Percentiles rank a stretch among this genome's conserved stretches.
phyloP scores from a whole-genome alignment of 2,888 invertebrate species.

The Drosophila putrida region DNA sequence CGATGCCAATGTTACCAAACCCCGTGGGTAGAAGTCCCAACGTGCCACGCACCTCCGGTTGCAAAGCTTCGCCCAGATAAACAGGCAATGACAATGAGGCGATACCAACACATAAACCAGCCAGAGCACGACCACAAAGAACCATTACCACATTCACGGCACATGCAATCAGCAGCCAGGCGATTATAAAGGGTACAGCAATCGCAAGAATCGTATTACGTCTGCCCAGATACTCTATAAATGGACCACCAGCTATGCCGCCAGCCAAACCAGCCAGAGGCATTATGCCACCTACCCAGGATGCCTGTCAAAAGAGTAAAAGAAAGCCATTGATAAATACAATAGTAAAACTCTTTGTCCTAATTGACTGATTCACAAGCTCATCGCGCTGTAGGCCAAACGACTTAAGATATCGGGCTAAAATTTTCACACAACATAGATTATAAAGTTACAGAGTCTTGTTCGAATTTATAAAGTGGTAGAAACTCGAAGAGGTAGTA shows the following conservation, averaged over 20 bases:
- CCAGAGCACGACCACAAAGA: constrained; percentile 92
- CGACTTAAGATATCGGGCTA: no score
- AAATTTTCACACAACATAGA: no score
- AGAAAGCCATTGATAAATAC: no score
- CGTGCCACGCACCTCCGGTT: constrained; percentile 96
- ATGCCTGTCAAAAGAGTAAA: constrained; percentile 87
- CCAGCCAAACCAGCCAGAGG: constrained; percentile 94
- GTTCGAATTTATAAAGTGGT: no score
- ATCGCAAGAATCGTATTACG: constrained; percentile 92
- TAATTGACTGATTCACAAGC: no score
- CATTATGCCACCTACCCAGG: constrained; percentile 96
- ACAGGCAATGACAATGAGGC: constrained; percentile 95
- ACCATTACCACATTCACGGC: constrained; percentile 91
- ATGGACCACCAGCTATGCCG: constrained; percentile 93
- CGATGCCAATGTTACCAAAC: constrained; percentile 92
- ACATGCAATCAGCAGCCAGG: constrained; percentile 93
- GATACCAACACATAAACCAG: constrained; percentile 93
- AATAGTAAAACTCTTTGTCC: no score
- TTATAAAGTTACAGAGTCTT: no score
- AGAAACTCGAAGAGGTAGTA: no score
- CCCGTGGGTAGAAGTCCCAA: constrained; percentile 95
- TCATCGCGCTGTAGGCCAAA: no score
- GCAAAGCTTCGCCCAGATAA: constrained; percentile 96
- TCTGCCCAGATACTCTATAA: constrained; percentile 93
- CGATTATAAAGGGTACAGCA: constrained; percentile 91